phyloP scores from a whole-genome alignment of 2,113 vertebrate genomes.

The Chunga burmeisteri region DNA sequence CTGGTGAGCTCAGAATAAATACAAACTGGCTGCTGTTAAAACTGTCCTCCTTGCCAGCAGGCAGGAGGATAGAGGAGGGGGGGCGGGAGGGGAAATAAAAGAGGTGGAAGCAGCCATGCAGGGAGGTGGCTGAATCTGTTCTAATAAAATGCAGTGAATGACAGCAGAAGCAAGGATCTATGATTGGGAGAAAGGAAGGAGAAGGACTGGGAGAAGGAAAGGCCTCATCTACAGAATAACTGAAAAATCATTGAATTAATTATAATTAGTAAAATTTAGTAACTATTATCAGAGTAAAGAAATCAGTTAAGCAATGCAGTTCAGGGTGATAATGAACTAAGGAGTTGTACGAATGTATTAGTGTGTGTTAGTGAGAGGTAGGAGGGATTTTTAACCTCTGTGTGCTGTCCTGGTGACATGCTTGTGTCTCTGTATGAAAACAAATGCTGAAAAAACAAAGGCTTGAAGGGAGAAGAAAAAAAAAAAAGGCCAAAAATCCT shows the following conservation, averaged over 20 bases:
- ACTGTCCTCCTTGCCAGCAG: background rate
- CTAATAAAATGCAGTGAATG: background rate
- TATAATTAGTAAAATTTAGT: background rate
- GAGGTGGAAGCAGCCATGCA: background rate
- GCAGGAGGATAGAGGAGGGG: background rate
- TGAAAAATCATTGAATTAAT: background rate
- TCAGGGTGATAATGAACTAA: background rate
- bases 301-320: background rate
- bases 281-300: background rate
- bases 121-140: background rate
- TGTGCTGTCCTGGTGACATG: background rate
- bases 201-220: background rate
- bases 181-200: background rate
- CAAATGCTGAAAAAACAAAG: background rate
- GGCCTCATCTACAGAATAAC: background rate
- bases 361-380: background rate
- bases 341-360: background rate
- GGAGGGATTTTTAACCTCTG: background rate
- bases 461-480: background rate
- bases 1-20: background rate
- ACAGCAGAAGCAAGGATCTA: background rate
- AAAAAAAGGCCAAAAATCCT: background rate
- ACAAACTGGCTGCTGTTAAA: background rate
- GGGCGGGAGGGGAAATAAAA: too few relatives aligned
- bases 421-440: background rate